Base-by-base conservation (phyloP, 2,888 invertebrate species). In the Pasiphila rectangulata region DNA sequence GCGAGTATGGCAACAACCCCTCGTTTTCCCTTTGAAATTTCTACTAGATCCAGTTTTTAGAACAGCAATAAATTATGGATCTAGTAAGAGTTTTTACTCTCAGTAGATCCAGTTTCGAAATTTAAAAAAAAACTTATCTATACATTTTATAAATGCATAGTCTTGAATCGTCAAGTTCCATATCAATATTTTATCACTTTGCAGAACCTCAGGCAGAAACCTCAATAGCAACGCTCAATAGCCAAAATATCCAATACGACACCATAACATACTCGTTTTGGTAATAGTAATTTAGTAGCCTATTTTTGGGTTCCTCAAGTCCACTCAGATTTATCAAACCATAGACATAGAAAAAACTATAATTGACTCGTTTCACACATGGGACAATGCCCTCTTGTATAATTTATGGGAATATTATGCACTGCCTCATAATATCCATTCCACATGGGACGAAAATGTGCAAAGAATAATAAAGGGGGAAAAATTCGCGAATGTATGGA, bases 381-480 rank as follows among this genome's bases (percentile, higher is more conserved):
- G 48, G 35, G 39, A 60, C 57, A 48, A 34, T 43, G 49, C 52
- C 54, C 43, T 37, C 34, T 32, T 37, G 38, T 17, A 40, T 56
- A 54, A 57, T 57, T 20, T 42, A 63, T 62, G 40, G 40, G 19
- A 43, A 36, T 57, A 59, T 58, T 61, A 63, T 61, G 43, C 55
- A 55, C 46, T 59, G 37, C 46, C 51, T 41, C 13, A 41, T 45
- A 41, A 43, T 48, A 38, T 34, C 17, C 6, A 9, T 4, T 41
- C 45, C 46, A 41, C 32, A 25, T 19, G 25, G 24, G 34, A 39
- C 25, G 37, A 40, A 39, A 48, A 54, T 41, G 29, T 35, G 47
- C 47, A 47, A 51, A 45, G 32, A 52, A 23, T 47, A 39, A 47
- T 51, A 45, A 47, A 53, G 41, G 41, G 44, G 45, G 3, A 50